Evolutionary conservation across 2,113 vertebrate species (phyloP).

Genomic region (Tyrannus savana): DNA sequence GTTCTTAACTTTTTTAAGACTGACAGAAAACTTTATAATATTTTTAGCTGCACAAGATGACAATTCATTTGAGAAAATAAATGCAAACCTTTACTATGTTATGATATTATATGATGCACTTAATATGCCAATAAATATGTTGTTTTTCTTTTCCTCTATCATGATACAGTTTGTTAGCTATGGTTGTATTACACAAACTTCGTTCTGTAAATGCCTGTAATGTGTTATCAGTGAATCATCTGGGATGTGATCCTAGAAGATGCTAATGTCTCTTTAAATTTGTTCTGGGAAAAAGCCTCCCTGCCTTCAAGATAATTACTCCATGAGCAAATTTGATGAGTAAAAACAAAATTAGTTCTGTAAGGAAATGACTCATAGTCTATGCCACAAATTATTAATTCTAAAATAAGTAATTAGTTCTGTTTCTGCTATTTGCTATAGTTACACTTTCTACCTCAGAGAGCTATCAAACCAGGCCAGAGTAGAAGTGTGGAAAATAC

Average conservation of each 20-base stretch:
- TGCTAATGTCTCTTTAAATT: slow-evolving; percentile 7
- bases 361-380: slow-evolving; percentile 42
- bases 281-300: background rate
- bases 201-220: background rate
- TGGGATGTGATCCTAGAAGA: background rate
- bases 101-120: background rate
- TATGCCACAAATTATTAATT: slow-evolving; percentile 3
- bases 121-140: slow-evolving; percentile 20
- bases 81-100: background rate
- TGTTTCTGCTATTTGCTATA: slow-evolving; percentile 19
- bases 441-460: background rate
- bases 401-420: slow-evolving; percentile 22
- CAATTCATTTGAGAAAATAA: background rate
- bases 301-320: slow-evolving; percentile 8
- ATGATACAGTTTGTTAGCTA: background rate
- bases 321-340: slow-evolving; percentile 28
- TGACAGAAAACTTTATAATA: background rate
- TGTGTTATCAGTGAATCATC: background rate
- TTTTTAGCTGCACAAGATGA: background rate
- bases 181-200: background rate
- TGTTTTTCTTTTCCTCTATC: slow-evolving; percentile 15
- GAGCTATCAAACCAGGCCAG: background rate
- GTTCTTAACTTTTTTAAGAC: background rate
- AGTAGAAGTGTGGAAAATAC: background rate
- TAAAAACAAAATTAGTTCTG: background rate